Conservation (phyloP, 2,797 vertebrate species). For the Cirrhinus mrigala region DNA sequence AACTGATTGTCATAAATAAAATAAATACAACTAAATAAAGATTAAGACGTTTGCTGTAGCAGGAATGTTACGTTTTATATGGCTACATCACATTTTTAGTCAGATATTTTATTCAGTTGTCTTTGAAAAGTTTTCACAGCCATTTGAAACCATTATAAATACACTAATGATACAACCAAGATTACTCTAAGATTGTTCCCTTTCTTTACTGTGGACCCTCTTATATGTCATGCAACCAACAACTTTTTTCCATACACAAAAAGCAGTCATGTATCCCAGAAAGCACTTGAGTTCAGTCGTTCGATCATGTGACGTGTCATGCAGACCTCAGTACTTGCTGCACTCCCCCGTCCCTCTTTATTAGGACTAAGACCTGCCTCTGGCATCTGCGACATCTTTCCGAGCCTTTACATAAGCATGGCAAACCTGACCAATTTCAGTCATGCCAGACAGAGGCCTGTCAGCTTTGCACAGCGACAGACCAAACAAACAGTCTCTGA, state of each 20-base stretch:
- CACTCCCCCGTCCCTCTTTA: constrained; percentile 40
- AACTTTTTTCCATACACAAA: background rate
- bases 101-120: background rate
- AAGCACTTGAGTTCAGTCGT: constrained; percentile 28
- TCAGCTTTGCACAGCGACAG: constrained; percentile 43
- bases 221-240: background rate
- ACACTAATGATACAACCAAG: background rate
- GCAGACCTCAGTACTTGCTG: constrained; percentile 42
- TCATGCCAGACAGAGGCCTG: constrained; percentile 48
- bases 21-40: background rate
- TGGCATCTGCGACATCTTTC: constrained; percentile 55
- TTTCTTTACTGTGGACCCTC: background rate
- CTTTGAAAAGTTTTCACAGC: background rate
- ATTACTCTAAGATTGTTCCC: background rate
- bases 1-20: background rate
- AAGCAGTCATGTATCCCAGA: background rate
- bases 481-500: constrained; percentile 36
- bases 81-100: background rate
- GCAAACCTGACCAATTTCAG: constrained; percentile 60
- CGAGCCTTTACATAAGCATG: constrained; percentile 63
- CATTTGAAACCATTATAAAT: background rate
- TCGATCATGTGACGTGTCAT: constrained; percentile 47
- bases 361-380: constrained; percentile 53
- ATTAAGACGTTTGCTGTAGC: background rate
- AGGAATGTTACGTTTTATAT: background rate